phyloP scores from a whole-genome alignment of 2,797 vertebrate species.

The Macropodus opercularis region DNA sequence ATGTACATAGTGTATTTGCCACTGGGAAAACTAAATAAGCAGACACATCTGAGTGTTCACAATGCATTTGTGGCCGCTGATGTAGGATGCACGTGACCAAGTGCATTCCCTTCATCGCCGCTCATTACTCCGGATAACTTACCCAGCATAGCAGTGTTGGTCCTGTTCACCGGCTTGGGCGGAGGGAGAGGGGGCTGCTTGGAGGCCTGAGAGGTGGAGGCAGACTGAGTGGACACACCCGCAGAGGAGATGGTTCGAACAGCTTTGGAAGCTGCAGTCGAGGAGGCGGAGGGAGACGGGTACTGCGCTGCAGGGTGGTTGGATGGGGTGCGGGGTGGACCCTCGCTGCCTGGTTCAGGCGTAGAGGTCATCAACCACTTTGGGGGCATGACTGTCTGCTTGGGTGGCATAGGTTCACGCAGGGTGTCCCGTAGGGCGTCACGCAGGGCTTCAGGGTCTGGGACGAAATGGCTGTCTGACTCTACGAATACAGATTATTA shows the following conservation, averaged over 20 bases:
- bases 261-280: slow-evolving; percentile 67
- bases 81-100: slow-evolving; percentile 1
- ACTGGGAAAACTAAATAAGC: slow-evolving; percentile 36
- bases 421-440: slow-evolving; percentile 83
- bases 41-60: slow-evolving; percentile 10
- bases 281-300: slow-evolving; percentile 61
- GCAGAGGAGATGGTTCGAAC: slow-evolving; percentile 82
- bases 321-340: slow-evolving; percentile 68
- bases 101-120: not conserved
- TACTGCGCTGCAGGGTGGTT: slow-evolving; percentile 72
- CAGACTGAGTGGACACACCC: slow-evolving; percentile 74
- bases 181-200: slow-evolving; percentile 94
- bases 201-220: slow-evolving; percentile 73
- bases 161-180: slow-evolving; percentile 93
- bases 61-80: slow-evolving; percentile 9
- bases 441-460: slow-evolving; percentile 81
- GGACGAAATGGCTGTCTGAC: slow-evolving; percentile 81
- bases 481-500: slow-evolving; percentile 79
- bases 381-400: slow-evolving; percentile 88
- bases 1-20: slow-evolving; percentile 33
- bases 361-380: slow-evolving; percentile 88
- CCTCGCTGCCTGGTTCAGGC: slow-evolving; percentile 81
- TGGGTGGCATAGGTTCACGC: slow-evolving; percentile 81
- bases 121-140: slow-evolving; percentile 66
- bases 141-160: slow-evolving; percentile 89